phyloP scores from a whole-genome alignment of 1,140 invertebrate species.

The Drosophila ironensis region DNA sequence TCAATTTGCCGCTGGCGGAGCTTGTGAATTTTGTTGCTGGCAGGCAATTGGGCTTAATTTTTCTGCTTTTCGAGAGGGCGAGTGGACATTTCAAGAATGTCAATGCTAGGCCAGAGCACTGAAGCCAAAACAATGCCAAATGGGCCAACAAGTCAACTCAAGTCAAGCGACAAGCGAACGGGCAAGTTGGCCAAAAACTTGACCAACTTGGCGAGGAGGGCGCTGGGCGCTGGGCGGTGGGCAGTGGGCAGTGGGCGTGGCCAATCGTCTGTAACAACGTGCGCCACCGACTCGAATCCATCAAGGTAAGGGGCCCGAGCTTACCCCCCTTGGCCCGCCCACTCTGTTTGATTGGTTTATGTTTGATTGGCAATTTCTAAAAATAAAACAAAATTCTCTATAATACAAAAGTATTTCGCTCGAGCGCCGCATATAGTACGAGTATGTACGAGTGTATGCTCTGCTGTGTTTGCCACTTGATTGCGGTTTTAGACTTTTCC shows the following conservation, averaged over 20 bases:
- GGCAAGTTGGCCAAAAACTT: constrained; percentile 56
- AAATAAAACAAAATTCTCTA: constrained; percentile 56
- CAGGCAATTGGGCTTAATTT: no score
- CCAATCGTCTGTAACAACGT: constrained; percentile 17
- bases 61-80: not conserved
- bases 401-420: constrained; percentile 28
- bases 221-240: not conserved
- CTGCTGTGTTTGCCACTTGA: constrained; percentile 65
- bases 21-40: constrained; percentile 19
- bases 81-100: constrained; percentile 38
- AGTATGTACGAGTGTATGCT: constrained; percentile 26
- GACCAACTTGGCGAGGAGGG: constrained; percentile 57
- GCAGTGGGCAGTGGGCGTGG: constrained; percentile 4
- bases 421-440: not conserved
- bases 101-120: constrained; percentile 28
- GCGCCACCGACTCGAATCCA: constrained; percentile 20
- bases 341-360: constrained; percentile 33
- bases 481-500: constrained; percentile 72
- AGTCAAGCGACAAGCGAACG: constrained; percentile 37
- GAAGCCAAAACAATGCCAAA: constrained; percentile 59
- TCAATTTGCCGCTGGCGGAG: not conserved
- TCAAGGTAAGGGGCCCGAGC: constrained; percentile 19
- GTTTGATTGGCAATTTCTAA: constrained; percentile 69
- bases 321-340: no score
- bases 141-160: constrained; percentile 25